A percentile compares a stretch with the other conserved stretches of the same genome.
Conservation (phyloP, 1,140 invertebrate genomes). For the Bombyx mandarina region DNA sequence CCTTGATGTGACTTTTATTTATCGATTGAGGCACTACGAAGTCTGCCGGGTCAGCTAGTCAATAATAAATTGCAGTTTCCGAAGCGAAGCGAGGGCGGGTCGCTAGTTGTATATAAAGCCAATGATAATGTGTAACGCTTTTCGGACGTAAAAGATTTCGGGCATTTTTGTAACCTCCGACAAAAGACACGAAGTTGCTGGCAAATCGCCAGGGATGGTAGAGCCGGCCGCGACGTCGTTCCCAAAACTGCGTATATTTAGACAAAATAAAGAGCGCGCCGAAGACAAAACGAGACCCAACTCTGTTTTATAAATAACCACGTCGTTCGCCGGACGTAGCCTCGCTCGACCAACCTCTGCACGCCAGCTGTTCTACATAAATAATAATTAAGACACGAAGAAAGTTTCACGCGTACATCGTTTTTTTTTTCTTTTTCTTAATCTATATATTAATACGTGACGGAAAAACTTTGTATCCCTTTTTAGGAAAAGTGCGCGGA, state of each 20-base stretch:
- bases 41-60: no score
- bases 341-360: constrained; percentile 57
- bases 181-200: constrained; percentile 48
- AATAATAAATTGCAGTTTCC: no score
- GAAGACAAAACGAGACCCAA: constrained; percentile 69
- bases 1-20: no score
- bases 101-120: no score
- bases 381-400: constrained; percentile 66
- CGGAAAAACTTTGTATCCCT: no score
- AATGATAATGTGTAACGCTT: no score
- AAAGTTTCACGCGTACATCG: constrained; percentile 34
- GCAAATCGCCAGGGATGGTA: constrained; percentile 43
- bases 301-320: constrained; percentile 69
- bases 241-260: constrained; percentile 71
- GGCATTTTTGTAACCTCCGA: constrained; percentile 21
- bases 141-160: no score
- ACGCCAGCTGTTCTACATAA: constrained; percentile 66
- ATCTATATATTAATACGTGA: no score
- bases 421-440: neutral
- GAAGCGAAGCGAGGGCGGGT: no score
- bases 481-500: no score
- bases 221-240: constrained; percentile 56
- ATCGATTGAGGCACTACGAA: no score
- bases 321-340: constrained; percentile 62
- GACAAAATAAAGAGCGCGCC: constrained; percentile 69